Percentiles rank a stretch among this genome's conserved stretches.
Conservation (phyloP, 2,113 vertebrate genomes). For the Procavia capensis region DNA sequence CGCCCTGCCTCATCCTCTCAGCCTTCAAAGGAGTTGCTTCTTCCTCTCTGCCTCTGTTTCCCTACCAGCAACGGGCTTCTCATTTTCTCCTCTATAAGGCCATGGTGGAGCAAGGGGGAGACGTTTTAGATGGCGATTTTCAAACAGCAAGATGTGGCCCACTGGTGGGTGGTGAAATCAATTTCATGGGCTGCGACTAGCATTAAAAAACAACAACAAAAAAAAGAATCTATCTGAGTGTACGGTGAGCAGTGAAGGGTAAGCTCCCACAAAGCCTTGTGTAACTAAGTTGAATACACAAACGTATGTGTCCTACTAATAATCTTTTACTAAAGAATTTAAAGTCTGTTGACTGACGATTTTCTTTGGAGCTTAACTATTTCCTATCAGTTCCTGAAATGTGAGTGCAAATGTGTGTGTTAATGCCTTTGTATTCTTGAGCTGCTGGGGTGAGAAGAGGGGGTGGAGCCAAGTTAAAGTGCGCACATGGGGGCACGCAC, state of each 20-base stretch:
- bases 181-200: constrained; percentile 19
- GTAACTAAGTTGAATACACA: no score
- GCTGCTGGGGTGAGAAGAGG: not conserved
- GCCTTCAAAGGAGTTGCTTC: no score
- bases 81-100: not conserved
- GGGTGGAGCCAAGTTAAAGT: not conserved
- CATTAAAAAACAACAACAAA: not conserved
- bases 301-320: not conserved
- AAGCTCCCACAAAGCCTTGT: not conserved
- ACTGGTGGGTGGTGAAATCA: constrained; percentile 49
- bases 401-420: not conserved
- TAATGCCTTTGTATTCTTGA: not conserved
- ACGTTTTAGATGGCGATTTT: not conserved
- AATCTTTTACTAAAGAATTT: not conserved
- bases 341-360: not conserved
- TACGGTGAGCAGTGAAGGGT: no score
- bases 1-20: rapidly evolving
- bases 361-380: not conserved
- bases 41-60: not conserved
- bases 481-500: rapidly evolving
- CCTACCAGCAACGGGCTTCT: not conserved
- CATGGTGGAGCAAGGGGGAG: not conserved
- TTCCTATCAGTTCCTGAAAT: not conserved
- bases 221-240: not conserved
- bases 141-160: not conserved